Percentiles rank a stretch among this genome's conserved stretches.
Conservation (phyloP, 2,888 invertebrate species). For the Luperina testacea region DNA sequence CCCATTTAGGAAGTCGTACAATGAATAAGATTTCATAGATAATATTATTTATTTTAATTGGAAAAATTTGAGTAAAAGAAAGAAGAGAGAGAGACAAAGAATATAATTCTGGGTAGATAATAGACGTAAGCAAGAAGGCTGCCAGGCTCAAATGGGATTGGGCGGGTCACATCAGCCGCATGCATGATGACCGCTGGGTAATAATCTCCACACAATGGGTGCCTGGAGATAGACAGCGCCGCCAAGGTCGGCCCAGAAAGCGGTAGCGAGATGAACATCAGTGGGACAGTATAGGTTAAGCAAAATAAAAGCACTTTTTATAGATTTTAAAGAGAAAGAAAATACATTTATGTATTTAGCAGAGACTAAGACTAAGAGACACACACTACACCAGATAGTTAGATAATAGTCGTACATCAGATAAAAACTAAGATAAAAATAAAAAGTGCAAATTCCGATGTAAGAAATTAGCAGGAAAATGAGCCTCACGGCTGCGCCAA, state of each 20-base stretch:
- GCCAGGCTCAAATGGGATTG: too few species aligned
- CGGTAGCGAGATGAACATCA: neutral
- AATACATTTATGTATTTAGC: too few species aligned
- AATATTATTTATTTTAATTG: constrained; percentile 13
- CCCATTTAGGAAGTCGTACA: constrained; percentile 13
- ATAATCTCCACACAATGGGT: neutral
- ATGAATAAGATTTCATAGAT: constrained; percentile 12
- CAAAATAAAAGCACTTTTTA: neutral
- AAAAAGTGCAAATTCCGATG: too few species aligned
- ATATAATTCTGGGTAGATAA: neutral
- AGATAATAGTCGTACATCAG: too few species aligned
- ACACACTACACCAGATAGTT: too few species aligned
- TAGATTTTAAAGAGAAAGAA: neutral
- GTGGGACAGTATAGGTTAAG: neutral
- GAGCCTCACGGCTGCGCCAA: too few species aligned
- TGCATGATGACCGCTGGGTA: neutral
- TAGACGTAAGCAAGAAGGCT: neutral
- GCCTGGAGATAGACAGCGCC: neutral
- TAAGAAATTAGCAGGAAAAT: too few species aligned
- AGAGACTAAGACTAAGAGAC: too few species aligned
- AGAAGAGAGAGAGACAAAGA: neutral
- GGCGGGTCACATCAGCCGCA: too few species aligned
- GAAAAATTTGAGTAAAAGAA: neutral
- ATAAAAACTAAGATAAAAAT: too few species aligned
- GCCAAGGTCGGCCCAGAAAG: neutral